Evolutionary conservation across 2,113 vertebrate genomes (phyloP).

Genomic region (Gobio gobio): DNA sequence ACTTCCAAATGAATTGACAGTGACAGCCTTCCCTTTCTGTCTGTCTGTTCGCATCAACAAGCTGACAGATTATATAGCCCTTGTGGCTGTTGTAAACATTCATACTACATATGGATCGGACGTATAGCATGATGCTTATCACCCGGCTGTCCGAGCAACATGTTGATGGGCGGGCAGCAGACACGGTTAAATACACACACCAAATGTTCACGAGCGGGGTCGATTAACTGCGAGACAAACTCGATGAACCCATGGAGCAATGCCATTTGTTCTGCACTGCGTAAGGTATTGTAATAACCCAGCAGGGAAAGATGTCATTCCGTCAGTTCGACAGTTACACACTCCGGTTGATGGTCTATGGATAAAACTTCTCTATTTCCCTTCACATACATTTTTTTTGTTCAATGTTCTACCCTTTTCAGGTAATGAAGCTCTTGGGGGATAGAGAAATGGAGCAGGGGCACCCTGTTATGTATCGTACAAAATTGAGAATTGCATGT

Average conservation of each 20-base stretch:
- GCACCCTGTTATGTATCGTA: not conserved
- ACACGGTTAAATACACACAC: conserved; percentile 9
- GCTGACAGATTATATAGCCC: conserved; percentile 13
- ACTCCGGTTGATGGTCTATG: not conserved
- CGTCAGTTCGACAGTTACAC: conserved; percentile 11
- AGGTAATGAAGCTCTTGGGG: not conserved
- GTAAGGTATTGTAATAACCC: conserved; percentile 10
- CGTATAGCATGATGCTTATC: conserved; percentile 8
- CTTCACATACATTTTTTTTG: not conserved
- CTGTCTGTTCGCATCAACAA: not conserved
- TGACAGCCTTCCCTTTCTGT: conserved; percentile 12
- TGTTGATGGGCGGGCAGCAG: not conserved
- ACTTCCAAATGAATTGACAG: conserved; percentile 13
- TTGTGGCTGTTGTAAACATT: not conserved
- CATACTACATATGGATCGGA: not conserved
- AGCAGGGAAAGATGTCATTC: conserved; percentile 21
- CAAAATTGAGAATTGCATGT: not conserved
- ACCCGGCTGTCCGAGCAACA: conserved; percentile 2
- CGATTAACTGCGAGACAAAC: conserved; percentile 35
- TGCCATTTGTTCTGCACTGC: conserved; percentile 31
- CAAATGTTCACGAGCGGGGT: conserved; percentile 21
- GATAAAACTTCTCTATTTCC: not conserved
- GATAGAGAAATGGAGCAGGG: not conserved
- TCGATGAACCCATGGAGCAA: conserved; percentile 27
- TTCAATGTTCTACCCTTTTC: not conserved